A percentile compares a stretch with the other conserved stretches of the same genome.
phyloP scores from a whole-genome alignment of 2,797 vertebrate genomes.

The Atherinosoma microstoma region DNA sequence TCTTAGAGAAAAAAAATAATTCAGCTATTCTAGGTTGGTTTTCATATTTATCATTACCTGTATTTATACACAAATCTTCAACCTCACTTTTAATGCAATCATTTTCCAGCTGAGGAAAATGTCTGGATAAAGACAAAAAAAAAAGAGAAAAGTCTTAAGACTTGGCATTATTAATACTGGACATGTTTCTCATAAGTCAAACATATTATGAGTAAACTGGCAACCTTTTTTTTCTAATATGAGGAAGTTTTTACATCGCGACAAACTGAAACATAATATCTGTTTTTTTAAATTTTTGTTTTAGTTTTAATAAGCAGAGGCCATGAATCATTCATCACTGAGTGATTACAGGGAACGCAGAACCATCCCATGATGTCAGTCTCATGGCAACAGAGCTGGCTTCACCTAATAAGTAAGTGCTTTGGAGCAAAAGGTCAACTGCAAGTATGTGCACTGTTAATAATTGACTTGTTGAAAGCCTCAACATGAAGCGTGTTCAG shows the following conservation, averaged over 20 bases:
- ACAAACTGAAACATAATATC: constrained; percentile 24
- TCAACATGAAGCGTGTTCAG: constrained; percentile 55
- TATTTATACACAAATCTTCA: not conserved
- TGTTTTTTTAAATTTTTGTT: constrained; percentile 26
- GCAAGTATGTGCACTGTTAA: constrained; percentile 82
- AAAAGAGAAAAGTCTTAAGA: not conserved
- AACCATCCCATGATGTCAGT: constrained; percentile 58
- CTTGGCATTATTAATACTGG: constrained; percentile 12
- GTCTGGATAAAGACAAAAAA: constrained; percentile 1
- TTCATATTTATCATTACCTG: not conserved
- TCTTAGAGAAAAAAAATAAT: not conserved
- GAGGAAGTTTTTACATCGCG: not conserved
- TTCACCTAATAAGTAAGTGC: constrained; percentile 85
- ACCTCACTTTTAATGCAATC: not conserved
- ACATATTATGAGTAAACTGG: not conserved
- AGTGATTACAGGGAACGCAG: constrained; percentile 63
- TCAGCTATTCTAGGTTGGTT: not conserved
- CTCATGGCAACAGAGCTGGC: constrained; percentile 81
- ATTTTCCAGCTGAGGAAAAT: constrained; percentile 1
- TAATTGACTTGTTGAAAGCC: constrained; percentile 77
- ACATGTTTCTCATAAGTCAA: constrained; percentile 13
- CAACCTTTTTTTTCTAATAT: constrained; percentile 5
- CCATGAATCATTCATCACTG: constrained; percentile 53
- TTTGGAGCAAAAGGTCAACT: constrained; percentile 82
- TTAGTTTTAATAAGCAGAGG: constrained; percentile 13